Evolutionary conservation across 1,140 invertebrate genomes (phyloP).

Genomic region (Trachelipus rathkii): DNA sequence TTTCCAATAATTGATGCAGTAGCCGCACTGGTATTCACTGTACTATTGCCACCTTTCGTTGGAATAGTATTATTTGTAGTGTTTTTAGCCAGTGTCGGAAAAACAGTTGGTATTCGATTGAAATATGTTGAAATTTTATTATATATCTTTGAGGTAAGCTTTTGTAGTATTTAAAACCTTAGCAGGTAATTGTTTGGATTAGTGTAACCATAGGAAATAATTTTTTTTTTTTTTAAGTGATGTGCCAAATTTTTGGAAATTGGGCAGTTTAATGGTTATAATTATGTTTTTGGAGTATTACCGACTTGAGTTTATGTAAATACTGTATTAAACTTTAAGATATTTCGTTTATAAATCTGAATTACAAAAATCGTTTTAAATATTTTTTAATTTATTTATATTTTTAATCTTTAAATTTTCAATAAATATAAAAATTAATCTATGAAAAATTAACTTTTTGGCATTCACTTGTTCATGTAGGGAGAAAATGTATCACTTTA

Average conservation of each 20-base stretch:
- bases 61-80: background rate
- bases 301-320: background rate
- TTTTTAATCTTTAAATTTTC: too few species aligned
- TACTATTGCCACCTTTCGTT: background rate
- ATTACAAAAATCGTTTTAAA: too few species aligned
- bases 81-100: background rate
- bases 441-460: too few species aligned
- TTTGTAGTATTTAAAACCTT: background rate
- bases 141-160: background rate
- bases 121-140: conserved; percentile 7
- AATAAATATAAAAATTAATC: too few species aligned
- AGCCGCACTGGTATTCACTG: background rate
- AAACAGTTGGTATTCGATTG: background rate
- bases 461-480: too few species aligned
- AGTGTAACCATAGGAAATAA: too few species aligned
- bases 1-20: background rate
- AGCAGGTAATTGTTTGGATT: too few species aligned
- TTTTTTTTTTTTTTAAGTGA: background rate
- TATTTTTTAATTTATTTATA: too few species aligned
- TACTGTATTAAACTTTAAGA: background rate
- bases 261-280: background rate
- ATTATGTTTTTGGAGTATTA: background rate
- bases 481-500: too few species aligned
- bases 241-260: background rate
- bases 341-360: too few species aligned